phyloP scores from a whole-genome alignment of 2,888 invertebrate genomes.

The Eristalis arbustorum region DNA sequence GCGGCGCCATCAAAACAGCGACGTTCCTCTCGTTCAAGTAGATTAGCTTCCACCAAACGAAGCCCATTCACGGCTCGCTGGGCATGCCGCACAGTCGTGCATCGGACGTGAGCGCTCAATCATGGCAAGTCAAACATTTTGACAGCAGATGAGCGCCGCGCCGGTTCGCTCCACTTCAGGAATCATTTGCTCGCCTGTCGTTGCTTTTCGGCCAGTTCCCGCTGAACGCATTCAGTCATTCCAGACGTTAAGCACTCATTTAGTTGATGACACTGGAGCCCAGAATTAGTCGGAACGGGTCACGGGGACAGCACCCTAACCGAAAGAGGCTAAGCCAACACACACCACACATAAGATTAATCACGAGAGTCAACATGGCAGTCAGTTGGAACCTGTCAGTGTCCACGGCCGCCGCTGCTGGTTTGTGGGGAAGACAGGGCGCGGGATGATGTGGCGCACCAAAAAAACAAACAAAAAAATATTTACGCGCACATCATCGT shows the following conservation, averaged over 20 bases:
- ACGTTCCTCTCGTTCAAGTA: no score
- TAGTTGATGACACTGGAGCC: constrained; percentile 15
- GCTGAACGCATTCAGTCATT: background rate
- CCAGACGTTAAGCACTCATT: constrained; percentile 12
- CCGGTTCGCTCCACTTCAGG: background rate
- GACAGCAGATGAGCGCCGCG: background rate
- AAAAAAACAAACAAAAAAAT: constrained; percentile 39
- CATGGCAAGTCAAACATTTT: background rate
- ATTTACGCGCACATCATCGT: constrained; percentile 21
- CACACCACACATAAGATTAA: constrained; percentile 56
- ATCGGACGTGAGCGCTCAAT: background rate
- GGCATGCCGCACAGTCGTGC: background rate
- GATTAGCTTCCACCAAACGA: no score
- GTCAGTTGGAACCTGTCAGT: constrained; percentile 10
- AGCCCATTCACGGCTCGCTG: no score
- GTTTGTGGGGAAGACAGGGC: constrained; percentile 21
- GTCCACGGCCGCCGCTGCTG: background rate
- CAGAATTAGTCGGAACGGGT: constrained; percentile 31
- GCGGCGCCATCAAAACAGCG: no score
- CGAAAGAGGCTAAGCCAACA: constrained; percentile 1
- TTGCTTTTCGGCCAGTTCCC: background rate
- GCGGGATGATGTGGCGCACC: constrained; percentile 17
- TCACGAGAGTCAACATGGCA: constrained; percentile 48
- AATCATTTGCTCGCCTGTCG: background rate
- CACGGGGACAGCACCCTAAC: constrained; percentile 1